Percentiles rank a stretch among this genome's conserved stretches.
phyloP scores from a whole-genome alignment of 2,113 vertebrate species.

The Elephas maximus region DNA sequence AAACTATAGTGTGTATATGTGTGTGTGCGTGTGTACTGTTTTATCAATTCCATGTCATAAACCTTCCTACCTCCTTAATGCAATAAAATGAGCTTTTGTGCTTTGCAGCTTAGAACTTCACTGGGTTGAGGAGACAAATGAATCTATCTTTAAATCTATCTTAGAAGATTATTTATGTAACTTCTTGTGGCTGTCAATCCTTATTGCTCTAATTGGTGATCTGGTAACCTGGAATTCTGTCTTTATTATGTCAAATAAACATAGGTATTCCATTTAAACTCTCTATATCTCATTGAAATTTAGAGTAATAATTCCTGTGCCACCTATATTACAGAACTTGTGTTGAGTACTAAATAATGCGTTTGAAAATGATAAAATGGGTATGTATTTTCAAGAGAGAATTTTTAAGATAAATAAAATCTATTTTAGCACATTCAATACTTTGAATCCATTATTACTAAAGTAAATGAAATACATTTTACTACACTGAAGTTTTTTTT shows the following conservation, averaged over 20 bases:
- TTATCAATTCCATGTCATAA: background rate
- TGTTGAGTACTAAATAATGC: background rate
- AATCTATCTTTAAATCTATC: background rate
- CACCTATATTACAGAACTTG: background rate
- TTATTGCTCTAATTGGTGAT: background rate
- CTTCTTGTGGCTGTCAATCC: background rate
- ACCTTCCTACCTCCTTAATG: background rate
- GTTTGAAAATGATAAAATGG: background rate
- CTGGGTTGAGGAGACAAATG: background rate
- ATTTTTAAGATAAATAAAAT: background rate
- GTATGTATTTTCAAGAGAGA: background rate
- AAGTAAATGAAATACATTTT: background rate
- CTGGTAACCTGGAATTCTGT: background rate
- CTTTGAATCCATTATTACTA: background rate
- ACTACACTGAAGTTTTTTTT: background rate
- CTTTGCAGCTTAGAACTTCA: background rate
- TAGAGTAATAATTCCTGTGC: background rate
- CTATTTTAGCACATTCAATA: background rate
- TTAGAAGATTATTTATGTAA: background rate
- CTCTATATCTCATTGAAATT: background rate
- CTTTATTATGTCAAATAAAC: background rate
- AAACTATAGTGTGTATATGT: background rate
- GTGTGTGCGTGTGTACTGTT: background rate
- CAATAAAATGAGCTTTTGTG: background rate
- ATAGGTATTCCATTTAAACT: background rate